Base-by-base conservation (phyloP, 2,113 vertebrate species). In the Notechis scutatus region DNA sequence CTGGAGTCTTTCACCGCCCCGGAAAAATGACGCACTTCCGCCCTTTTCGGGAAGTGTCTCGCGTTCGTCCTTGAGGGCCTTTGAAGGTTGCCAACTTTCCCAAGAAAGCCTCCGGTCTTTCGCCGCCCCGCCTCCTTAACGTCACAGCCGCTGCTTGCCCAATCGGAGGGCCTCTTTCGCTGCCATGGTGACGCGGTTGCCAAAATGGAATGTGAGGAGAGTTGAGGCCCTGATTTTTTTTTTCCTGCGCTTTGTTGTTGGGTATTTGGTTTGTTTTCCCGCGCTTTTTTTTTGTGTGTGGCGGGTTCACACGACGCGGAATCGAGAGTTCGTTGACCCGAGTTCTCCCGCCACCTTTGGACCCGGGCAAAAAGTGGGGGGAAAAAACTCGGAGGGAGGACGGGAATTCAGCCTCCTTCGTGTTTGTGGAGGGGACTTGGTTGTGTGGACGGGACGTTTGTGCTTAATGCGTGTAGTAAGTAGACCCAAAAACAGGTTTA, bases 51-150 rank as follows among this genome's bases (percentile, higher is more conserved):
- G 9, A 26, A 4, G 0, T 1, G 2, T 3, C 24, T 24, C 0
- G 9, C 45, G 24, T 26, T 87, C 8, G 29, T 69, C 5, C 11
- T 69, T 15, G 12, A n/a, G 29, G 29, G 29, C 12, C 12, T 21
- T 69, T 34, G 14, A 21, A 50, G 29, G 50, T 64, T 23, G 50
- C 47, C 47, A 6, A 52, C 29, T 14, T 15, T 69, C 45, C 61
- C 89, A 54, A 3, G 90, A 11, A 74, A 90, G 47, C 61, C 20
- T 29, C 10, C 18, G 29, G 29, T 24, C 1, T 29, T 24, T 11
- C 20, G 0, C 23, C 11, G 2, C 1, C 10, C 12, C 5, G 5
- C 1, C 7, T 9, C 34, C 5, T 1, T 6, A 5, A n/a, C 50
- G 47, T 18, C 2, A 57, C 21, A 34, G 54, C 9, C 2, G 11